Conservation (phyloP, 2,888 invertebrate species). For the Zygothrica quintamaculata region DNA sequence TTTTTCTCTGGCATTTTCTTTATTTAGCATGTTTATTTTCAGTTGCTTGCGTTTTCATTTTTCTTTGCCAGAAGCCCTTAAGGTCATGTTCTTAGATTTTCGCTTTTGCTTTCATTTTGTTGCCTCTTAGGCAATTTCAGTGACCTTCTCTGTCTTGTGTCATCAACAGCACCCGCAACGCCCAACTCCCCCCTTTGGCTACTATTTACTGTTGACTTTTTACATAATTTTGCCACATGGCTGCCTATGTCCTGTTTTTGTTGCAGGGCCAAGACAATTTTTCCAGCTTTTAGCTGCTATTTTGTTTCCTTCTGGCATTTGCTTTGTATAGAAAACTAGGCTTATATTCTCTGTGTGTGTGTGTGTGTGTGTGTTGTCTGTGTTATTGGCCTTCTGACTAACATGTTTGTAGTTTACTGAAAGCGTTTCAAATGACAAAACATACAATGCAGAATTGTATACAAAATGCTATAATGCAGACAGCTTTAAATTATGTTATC, state of each 20-base stretch:
- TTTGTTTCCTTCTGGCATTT: conserved; percentile 24
- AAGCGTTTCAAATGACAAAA: conserved; percentile 61
- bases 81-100: conserved; percentile 61
- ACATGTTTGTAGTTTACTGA: conserved; percentile 70
- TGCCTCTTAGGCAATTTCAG: conserved; percentile 63
- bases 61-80: conserved; percentile 54
- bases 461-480: conserved; percentile 26
- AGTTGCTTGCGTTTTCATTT: conserved; percentile 48
- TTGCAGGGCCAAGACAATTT: conserved; percentile 35
- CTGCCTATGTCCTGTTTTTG: conserved; percentile 62
- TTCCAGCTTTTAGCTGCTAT: conserved; percentile 10
- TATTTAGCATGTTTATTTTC: conserved; percentile 68
- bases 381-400: conserved; percentile 53
- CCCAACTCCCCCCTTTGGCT: conserved; percentile 16
- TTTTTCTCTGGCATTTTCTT: neutral
- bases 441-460: conserved; percentile 27
- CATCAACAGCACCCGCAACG: neutral
- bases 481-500: conserved; percentile 59
- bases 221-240: conserved; percentile 75
- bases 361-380: conserved; percentile 37
- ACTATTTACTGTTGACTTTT: conserved; percentile 67
- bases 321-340: conserved; percentile 10
- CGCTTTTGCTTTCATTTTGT: conserved; percentile 66
- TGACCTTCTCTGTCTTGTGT: conserved; percentile 37
- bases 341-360: conserved; percentile 25